A percentile compares a stretch with the other conserved stretches of the same genome.
Conservation (phyloP, 2,113 vertebrate species). For the Shinisaurus crocodilurus region DNA sequence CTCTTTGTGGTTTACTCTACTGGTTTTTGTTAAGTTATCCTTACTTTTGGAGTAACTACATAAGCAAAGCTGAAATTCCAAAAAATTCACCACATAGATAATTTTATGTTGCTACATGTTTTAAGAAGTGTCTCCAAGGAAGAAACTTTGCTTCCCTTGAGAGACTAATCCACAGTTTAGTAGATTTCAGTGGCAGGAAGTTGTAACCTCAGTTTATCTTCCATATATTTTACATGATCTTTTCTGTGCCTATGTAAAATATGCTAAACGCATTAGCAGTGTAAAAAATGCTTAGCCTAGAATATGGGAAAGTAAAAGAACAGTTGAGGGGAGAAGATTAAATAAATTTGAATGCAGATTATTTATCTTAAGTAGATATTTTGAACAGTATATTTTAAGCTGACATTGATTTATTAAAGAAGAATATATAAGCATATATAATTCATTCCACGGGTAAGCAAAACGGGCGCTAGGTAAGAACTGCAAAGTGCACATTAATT, state of each 20-base stretch:
- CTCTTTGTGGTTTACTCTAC: conserved; percentile 72
- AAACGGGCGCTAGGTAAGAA: not conserved
- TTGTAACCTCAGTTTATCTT: conserved; percentile 58
- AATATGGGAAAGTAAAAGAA: not conserved
- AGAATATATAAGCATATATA: conserved; percentile 11
- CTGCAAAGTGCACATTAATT: not conserved
- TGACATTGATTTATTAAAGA: conserved; percentile 6
- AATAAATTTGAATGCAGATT: conserved; percentile 23
- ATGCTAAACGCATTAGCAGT: conserved; percentile 2
- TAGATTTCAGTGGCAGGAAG: conserved; percentile 55
- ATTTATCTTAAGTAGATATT: not conserved
- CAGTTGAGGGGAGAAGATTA: not conserved
- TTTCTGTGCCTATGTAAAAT: not conserved
- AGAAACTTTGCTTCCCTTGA: conserved; percentile 55
- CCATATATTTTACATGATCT: conserved; percentile 38
- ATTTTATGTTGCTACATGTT: not conserved
- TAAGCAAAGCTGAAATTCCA: conserved; percentile 70
- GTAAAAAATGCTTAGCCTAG: not conserved
- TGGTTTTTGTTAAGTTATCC: conserved; percentile 69
- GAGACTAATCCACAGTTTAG: conserved; percentile 46
- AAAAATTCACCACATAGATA: conserved; percentile 37
- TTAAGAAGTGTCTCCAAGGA: conserved; percentile 29
- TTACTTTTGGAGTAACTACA: conserved; percentile 69
- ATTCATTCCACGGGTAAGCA: not conserved
- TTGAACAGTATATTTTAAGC: conserved; percentile 13